These are phyloP conservation scores for Notiomystis cincta DNA, from an alignment of 2,113 vertebrate species.

Conservation along the genomic window DNA sequence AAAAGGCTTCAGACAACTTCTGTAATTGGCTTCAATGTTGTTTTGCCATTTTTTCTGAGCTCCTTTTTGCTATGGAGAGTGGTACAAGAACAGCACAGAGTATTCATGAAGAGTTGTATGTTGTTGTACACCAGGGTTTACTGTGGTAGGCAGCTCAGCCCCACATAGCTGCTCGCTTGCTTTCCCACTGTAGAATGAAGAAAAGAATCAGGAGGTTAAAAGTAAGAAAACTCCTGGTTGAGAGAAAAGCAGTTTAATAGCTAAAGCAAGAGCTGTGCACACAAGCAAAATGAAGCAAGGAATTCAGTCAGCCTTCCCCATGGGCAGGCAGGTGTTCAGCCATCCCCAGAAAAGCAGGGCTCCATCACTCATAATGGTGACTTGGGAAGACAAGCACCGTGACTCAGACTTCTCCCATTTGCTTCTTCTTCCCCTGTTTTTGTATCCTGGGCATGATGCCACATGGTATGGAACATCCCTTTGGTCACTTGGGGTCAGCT, in stretches of 20 bases:
- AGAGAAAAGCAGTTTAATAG: not conserved
- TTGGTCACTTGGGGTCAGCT: not conserved
- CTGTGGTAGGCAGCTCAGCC: not conserved
- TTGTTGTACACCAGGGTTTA: not conserved
- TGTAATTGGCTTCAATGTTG: not conserved
- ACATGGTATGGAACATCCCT: not conserved
- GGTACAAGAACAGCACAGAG: not conserved
- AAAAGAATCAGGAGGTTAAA: not conserved
- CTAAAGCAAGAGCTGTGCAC: not conserved
- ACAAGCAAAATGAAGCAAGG: not conserved
- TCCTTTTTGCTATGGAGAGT: not conserved
- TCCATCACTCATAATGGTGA: fast-evolving
- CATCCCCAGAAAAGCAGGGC: not conserved
- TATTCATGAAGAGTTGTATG: not conserved
- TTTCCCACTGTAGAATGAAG: not conserved
- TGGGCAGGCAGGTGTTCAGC: not conserved
- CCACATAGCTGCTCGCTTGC: fast-evolving
- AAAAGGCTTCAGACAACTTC: not conserved
- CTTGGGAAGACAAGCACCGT: not conserved
- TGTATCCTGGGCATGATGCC: not conserved
- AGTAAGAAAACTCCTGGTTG: not conserved
- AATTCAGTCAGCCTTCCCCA: not conserved
- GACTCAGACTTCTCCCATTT: fast-evolving
- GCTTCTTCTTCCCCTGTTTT: not conserved
- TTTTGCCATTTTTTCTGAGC: not conserved